Percentiles rank a stretch among this genome's conserved stretches.
These are phyloP conservation scores for Phoxinus dragarum DNA, from an alignment of 2,797 vertebrate genomes.

Conservation along the genomic window DNA sequence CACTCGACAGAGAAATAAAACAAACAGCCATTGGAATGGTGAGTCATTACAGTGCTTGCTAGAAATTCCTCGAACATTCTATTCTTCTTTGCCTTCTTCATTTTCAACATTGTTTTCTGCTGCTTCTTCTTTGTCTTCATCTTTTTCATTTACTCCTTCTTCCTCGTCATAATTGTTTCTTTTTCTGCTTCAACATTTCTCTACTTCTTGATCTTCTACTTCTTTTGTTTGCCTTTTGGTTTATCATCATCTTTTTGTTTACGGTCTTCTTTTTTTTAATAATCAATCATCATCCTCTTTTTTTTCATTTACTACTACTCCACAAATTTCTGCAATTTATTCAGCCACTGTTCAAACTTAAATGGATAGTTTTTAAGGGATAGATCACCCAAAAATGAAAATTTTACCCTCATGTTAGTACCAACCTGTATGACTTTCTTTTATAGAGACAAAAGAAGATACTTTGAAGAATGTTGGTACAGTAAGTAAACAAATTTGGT, in stretches of 20 bases:
- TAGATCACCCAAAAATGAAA: not conserved
- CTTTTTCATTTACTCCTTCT: not conserved
- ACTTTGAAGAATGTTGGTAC: not conserved
- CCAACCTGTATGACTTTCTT: not conserved
- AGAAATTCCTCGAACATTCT: conserved; percentile 31
- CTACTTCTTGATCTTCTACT: not conserved
- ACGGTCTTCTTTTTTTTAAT: not conserved
- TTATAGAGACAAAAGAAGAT: not conserved
- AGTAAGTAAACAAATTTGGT: not conserved
- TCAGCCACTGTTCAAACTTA: not conserved
- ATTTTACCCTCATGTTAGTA: not conserved
- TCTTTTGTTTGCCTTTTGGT: not conserved
- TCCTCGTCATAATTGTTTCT: not conserved
- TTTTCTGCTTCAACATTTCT: not conserved
- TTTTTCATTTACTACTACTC: not conserved
- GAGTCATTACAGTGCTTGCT: conserved; percentile 43
- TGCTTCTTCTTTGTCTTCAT: not conserved
- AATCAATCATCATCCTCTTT: not conserved
- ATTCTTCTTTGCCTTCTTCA: not conserved
- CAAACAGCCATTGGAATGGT: conserved; percentile 52
- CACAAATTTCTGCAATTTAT: not conserved
- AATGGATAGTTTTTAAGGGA: not conserved
- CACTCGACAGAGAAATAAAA: conserved; percentile 46
- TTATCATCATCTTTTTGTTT: not conserved
- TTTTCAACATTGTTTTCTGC: not conserved